phyloP scores from a whole-genome alignment of 2,888 invertebrate genomes.

The Agrotis puta region DNA sequence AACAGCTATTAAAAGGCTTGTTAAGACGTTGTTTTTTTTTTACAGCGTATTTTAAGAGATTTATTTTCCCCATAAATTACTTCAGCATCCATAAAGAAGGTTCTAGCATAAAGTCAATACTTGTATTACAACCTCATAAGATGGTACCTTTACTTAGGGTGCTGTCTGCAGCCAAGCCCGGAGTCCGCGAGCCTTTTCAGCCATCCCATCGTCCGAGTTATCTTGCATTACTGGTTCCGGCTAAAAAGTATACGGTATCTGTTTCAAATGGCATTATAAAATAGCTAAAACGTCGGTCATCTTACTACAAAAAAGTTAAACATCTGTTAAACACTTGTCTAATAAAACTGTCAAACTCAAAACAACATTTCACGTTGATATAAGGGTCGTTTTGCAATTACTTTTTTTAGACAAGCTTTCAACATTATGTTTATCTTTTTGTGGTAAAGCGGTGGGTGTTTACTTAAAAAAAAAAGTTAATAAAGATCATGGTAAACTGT shows the following conservation, averaged over 20 bases:
- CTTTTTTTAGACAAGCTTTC: too few relatives aligned
- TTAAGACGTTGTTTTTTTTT: too few relatives aligned
- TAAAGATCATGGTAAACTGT: too few relatives aligned
- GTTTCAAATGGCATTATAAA: slow-evolving; percentile 17
- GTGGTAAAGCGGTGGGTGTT: too few relatives aligned
- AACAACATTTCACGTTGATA: too few relatives aligned
- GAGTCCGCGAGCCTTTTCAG: slow-evolving; percentile 83
- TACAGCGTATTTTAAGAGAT: neutral
- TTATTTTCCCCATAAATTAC: neutral
- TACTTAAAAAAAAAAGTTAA: too few relatives aligned
- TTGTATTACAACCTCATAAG: slow-evolving; percentile 6
- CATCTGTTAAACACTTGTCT: too few relatives aligned
- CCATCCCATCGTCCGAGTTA: slow-evolving; percentile 81
- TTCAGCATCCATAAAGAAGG: slow-evolving; percentile 29
- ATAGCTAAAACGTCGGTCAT: neutral
- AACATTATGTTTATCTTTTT: too few relatives aligned
- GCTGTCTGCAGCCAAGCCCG: slow-evolving; percentile 88
- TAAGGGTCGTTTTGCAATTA: too few relatives aligned
- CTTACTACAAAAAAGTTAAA: too few relatives aligned
- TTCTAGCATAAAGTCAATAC: slow-evolving; percentile 10
- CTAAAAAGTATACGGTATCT: slow-evolving; percentile 66
- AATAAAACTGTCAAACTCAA: too few relatives aligned
- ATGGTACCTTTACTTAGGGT: slow-evolving; percentile 69
- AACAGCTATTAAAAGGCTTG: too few relatives aligned
- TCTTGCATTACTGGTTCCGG: slow-evolving; percentile 83